phyloP scores from a whole-genome alignment of 2,888 invertebrate genomes.

The Plutella xylostella region DNA sequence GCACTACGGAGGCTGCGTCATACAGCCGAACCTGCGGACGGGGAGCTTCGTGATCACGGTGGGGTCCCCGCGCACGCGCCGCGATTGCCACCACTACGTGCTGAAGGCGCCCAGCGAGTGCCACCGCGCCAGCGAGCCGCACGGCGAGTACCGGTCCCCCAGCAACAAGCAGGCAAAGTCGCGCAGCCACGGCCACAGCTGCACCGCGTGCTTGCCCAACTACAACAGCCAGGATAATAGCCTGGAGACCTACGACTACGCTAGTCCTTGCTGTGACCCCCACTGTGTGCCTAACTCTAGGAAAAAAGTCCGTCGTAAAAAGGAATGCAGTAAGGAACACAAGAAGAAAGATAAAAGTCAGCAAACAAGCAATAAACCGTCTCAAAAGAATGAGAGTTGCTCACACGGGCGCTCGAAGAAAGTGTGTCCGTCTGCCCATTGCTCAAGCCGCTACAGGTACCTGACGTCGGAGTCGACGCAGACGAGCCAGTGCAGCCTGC shows the following conservation, averaged over 20 bases:
- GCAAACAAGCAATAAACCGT: slow-evolving; percentile 58
- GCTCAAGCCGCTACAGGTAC: slow-evolving; percentile 67
- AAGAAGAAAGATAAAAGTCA: slow-evolving; percentile 71
- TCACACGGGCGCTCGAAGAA: slow-evolving; percentile 61
- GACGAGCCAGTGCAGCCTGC: slow-evolving; percentile 83
- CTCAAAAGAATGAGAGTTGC: slow-evolving; percentile 53
- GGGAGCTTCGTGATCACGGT: slow-evolving; percentile 81
- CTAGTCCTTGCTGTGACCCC: slow-evolving; percentile 88
- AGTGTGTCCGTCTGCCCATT: slow-evolving; percentile 45
- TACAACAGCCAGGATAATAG: slow-evolving; percentile 78
- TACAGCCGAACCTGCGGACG: slow-evolving; percentile 74
- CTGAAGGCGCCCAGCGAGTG: slow-evolving; percentile 58
- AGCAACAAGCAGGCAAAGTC: slow-evolving; percentile 44
- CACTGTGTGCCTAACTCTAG: slow-evolving; percentile 81
- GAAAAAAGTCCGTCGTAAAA: slow-evolving; percentile 63
- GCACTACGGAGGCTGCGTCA: slow-evolving; percentile 75
- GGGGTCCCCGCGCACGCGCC: slow-evolving; percentile 74
- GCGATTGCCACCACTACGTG: slow-evolving; percentile 78
- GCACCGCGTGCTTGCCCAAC: slow-evolving; percentile 78
- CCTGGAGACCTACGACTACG: slow-evolving; percentile 87
- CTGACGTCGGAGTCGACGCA: slow-evolving; percentile 76
- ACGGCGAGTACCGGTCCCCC: slow-evolving; percentile 28
- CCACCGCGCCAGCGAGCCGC: slow-evolving; percentile 40
- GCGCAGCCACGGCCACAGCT: slow-evolving; percentile 69
- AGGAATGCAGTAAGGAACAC: slow-evolving; percentile 73